Conservation (phyloP, 2,113 vertebrate genomes). For the Neomonachus schauinslandi region DNA sequence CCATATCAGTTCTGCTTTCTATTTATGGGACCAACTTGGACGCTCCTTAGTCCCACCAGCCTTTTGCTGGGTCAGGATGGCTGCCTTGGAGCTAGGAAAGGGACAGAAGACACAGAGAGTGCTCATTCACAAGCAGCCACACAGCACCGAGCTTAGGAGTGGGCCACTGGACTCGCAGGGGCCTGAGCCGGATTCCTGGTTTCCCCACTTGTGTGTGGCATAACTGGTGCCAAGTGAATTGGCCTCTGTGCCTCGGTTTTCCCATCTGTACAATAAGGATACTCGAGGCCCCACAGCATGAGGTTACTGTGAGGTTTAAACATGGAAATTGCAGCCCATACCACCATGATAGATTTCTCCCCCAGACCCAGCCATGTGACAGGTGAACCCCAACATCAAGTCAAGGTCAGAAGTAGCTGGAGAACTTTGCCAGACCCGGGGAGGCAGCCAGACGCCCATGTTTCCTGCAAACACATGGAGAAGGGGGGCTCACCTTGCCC, state of each 20-base stretch:
- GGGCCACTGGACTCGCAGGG: accelerated
- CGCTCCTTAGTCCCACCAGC: neutral
- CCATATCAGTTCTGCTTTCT: slow-evolving; percentile 55
- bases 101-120: accelerated
- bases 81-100: neutral
- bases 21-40: neutral
- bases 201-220: no score
- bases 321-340: neutral
- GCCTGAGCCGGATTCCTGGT: neutral
- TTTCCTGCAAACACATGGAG: neutral
- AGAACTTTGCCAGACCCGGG: accelerated
- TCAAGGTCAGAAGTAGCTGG: neutral
- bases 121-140: accelerated
- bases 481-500: accelerated
- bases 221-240: neutral
- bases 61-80: neutral
- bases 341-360: no score
- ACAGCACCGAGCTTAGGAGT: no score
- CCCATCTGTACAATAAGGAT: neutral
- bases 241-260: neutral
- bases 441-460: accelerated
- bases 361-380: accelerated
- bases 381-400: neutral
- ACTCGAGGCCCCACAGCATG: no score
- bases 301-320: neutral